Evolutionary conservation across 2,797 vertebrate genomes (phyloP).

Genomic region (Trachops cirrhosus): DNA sequence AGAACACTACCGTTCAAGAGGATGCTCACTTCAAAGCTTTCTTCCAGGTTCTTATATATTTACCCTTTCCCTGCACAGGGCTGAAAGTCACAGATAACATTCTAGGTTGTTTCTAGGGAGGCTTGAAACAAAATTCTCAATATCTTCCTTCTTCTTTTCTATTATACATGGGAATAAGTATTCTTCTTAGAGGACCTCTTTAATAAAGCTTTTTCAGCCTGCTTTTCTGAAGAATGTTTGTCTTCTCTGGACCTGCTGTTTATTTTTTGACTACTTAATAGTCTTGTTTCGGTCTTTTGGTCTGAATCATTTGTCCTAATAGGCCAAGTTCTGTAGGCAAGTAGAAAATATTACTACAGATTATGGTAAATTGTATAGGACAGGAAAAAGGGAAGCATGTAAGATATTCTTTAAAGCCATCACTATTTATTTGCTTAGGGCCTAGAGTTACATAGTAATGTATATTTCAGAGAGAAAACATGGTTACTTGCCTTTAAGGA

Average conservation of each 20-base stretch:
- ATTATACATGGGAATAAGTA: constrained; percentile 43
- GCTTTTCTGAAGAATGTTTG: constrained; percentile 57
- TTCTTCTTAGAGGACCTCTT: constrained; percentile 66
- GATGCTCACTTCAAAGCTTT: constrained; percentile 80
- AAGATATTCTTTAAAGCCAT: not conserved
- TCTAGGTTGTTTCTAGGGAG: constrained; percentile 55
- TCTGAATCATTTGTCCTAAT: constrained; percentile 44
- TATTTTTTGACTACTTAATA: constrained; percentile 46
- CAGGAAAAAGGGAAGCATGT: constrained; percentile 15
- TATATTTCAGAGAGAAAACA: constrained; percentile 25
- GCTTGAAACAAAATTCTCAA: constrained; percentile 37
- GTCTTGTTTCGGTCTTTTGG: constrained; percentile 32
- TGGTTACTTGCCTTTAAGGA: not conserved
- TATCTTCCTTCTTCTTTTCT: constrained; percentile 63
- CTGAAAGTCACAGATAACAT: constrained; percentile 44
- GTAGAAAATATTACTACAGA: not conserved
- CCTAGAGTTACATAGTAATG: constrained; percentile 9
- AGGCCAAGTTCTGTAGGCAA: constrained; percentile 23
- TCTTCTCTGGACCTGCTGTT: constrained; percentile 63
- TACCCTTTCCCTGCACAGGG: constrained; percentile 74
- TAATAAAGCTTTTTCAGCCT: constrained; percentile 39
- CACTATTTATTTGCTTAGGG: not conserved
- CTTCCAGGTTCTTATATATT: constrained; percentile 79
- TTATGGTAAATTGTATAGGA: not conserved
- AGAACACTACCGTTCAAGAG: constrained; percentile 79